A percentile compares a stretch with the other conserved stretches of the same genome.
phyloP scores from a whole-genome alignment of 2,113 vertebrate genomes.

The Candoia aspera region DNA sequence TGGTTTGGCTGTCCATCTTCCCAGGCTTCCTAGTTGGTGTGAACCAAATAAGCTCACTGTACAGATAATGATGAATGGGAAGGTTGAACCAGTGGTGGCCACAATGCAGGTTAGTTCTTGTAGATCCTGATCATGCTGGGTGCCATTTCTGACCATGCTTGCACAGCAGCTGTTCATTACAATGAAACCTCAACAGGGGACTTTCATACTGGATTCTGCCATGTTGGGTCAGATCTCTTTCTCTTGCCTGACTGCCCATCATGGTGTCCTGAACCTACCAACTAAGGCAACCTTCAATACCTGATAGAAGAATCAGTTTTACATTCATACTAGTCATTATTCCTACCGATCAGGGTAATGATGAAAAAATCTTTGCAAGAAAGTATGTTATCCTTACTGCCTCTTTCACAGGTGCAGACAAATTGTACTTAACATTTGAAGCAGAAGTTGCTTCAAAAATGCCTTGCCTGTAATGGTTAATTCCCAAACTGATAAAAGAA shows the following conservation, averaged over 20 bases:
- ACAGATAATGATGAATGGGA: not conserved
- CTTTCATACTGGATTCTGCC: too few species aligned
- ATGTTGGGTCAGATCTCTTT: not conserved
- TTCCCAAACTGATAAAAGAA: too few species aligned
- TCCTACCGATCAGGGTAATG: not conserved
- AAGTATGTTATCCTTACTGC: too few species aligned
- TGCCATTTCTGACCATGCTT: too few species aligned
- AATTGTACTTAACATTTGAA: too few species aligned
- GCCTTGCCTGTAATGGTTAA: too few species aligned
- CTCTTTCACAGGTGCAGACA: too few species aligned
- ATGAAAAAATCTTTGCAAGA: too few species aligned
- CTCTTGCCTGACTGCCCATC: not conserved
- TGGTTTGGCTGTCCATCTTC: not conserved
- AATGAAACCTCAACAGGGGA: too few species aligned
- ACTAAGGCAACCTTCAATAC: not conserved
- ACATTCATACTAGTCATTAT: not conserved
- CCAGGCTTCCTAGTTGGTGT: not conserved
- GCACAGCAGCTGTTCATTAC: too few species aligned
- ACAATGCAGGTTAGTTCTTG: not conserved
- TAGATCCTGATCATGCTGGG: not conserved
- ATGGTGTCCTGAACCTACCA: not conserved
- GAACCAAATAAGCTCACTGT: not conserved
- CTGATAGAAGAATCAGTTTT: not conserved
- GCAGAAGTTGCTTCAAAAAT: too few species aligned
- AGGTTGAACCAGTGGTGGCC: not conserved